A percentile compares a stretch with the other conserved stretches of the same genome.
Evolutionary conservation across 2,113 vertebrate species (phyloP).

Genomic region (Mugil cephalus): DNA sequence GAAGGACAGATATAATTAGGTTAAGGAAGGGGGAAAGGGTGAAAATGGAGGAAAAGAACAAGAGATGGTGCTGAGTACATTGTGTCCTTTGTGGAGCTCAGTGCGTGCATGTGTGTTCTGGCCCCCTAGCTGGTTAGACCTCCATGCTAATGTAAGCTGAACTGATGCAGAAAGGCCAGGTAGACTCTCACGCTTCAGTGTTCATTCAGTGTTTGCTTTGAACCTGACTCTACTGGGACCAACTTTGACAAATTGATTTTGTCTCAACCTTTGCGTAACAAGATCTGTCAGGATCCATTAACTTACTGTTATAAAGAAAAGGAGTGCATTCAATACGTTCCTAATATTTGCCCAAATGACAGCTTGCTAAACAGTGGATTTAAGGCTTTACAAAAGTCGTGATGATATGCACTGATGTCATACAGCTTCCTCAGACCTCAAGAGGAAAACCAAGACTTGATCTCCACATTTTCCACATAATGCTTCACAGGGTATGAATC

Average conservation of each 20-base stretch:
- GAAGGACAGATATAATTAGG: constrained; percentile 77
- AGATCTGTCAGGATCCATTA: constrained; percentile 56
- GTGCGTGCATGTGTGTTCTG: constrained; percentile 25
- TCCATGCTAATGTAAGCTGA: constrained; percentile 51
- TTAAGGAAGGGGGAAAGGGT: constrained; percentile 71
- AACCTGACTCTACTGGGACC: constrained; percentile 49
- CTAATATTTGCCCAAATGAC: constrained; percentile 34
- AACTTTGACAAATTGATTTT: constrained; percentile 62
- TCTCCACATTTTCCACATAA: constrained; percentile 60
- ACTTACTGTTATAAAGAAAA: constrained; percentile 25
- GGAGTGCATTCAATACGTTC: constrained; percentile 12
- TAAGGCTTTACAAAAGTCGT: constrained; percentile 19
- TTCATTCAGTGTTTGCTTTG: constrained; percentile 61
- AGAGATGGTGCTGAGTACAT: constrained; percentile 62
- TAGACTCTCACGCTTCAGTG: constrained; percentile 56
- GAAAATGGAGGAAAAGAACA: constrained; percentile 55
- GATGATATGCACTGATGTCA: constrained; percentile 62
- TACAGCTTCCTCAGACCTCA: constrained; percentile 36
- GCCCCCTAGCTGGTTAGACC: constrained; percentile 49
- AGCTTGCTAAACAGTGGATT: constrained; percentile 10
- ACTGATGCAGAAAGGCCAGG: constrained; percentile 63
- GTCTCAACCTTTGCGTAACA: constrained; percentile 50
- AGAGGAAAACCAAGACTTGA: constrained; percentile 33
- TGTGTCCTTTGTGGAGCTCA: constrained; percentile 58
- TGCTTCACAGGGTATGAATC: constrained; percentile 42